Conservation (phyloP, 2,113 vertebrate genomes). For the Leptobrachium ailaonicum region DNA sequence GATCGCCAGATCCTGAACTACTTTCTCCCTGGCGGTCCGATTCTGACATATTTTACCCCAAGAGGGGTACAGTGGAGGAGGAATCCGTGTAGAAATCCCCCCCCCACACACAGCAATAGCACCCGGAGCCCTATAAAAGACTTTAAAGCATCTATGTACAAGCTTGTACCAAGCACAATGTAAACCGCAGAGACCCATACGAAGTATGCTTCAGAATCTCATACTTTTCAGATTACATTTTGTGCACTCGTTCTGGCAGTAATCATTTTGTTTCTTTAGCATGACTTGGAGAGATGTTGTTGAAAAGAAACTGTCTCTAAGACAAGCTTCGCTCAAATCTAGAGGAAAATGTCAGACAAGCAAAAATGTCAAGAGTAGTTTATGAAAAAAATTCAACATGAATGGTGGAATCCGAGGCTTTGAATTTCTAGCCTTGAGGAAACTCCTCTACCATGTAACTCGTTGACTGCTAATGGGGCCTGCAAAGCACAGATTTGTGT, state of each 20-base stretch:
- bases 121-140: no score
- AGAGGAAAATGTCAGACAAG: conserved; percentile 16
- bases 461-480: not conserved
- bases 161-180: no score
- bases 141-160: no score
- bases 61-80: no score
- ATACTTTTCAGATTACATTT: conserved; percentile 5
- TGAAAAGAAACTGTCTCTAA: not conserved
- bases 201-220: not conserved
- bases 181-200: no score
- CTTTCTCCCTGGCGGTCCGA: no score
- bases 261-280: not conserved
- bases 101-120: no score
- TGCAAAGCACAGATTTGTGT: not conserved
- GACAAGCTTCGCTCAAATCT: conserved; percentile 13
- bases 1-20: no score
- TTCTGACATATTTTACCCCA: no score
- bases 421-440: not conserved
- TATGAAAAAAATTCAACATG: not conserved
- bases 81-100: no score
- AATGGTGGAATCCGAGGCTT: not conserved
- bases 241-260: not conserved
- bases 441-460: not conserved
- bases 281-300: conserved; percentile 19
- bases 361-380: conserved; percentile 17